phyloP scores from a whole-genome alignment of 2,797 vertebrate genomes.

The Enteromius radiatus region DNA sequence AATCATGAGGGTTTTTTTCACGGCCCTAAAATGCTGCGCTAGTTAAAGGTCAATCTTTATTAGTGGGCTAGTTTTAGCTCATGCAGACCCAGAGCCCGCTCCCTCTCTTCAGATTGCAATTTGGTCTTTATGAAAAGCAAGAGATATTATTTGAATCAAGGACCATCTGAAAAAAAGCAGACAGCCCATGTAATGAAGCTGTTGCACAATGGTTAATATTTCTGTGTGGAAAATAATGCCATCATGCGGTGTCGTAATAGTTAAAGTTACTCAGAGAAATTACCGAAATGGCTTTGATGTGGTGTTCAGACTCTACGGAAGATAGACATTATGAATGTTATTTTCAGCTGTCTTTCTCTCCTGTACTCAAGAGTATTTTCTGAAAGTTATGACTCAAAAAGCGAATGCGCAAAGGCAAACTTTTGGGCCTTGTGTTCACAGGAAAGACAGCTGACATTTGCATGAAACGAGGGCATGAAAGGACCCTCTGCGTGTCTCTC shows the following conservation, averaged over 20 bases:
- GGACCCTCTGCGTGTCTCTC: neutral
- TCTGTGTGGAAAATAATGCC: constrained; percentile 37
- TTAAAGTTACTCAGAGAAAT: constrained; percentile 48
- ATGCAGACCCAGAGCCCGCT: constrained; percentile 30
- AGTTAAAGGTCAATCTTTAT: constrained; percentile 65
- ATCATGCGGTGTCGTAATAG: constrained; percentile 36
- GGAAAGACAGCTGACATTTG: constrained; percentile 15
- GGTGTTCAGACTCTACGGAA: constrained; percentile 17
- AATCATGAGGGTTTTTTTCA: constrained; percentile 56
- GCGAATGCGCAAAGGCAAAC: neutral
- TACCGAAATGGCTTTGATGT: constrained; percentile 45
- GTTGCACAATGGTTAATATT: constrained; percentile 58
- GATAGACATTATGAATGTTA: constrained; percentile 43
- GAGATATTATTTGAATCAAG: constrained; percentile 63
- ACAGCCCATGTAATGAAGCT: constrained; percentile 55
- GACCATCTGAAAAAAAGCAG: constrained; percentile 37
- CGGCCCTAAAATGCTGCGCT: constrained; percentile 39
- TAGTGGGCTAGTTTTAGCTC: constrained; percentile 61
- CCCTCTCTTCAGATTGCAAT: constrained; percentile 53
- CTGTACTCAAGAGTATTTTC: constrained; percentile 36
- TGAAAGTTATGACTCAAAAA: constrained; percentile 33
- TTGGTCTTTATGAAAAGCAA: constrained; percentile 60
- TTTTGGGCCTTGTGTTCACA: neutral
- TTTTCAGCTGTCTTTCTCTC: constrained; percentile 39
- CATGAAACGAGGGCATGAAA: neutral